phyloP scores from a whole-genome alignment of 2,113 vertebrate genomes.

The Macrotus californicus region DNA sequence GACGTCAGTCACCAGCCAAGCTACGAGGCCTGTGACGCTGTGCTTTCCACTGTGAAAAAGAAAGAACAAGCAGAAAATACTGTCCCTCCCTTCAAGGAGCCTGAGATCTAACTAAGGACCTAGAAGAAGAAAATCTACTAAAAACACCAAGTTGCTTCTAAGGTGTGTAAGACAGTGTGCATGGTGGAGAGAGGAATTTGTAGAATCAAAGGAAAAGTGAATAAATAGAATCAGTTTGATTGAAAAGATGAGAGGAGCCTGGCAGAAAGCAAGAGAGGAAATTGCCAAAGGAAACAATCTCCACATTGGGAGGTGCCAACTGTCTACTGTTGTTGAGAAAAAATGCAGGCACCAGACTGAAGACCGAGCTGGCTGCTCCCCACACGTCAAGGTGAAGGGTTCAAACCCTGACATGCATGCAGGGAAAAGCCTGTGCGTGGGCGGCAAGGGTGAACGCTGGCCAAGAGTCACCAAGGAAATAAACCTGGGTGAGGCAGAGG shows the following conservation, averaged over 20 bases:
- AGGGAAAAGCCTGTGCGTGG: no score
- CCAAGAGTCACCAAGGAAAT: neutral
- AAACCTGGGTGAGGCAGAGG: neutral
- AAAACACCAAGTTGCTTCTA: neutral
- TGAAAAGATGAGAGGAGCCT: neutral
- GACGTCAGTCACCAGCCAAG: neutral
- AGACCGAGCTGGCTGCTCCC: neutral
- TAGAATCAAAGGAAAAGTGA: neutral
- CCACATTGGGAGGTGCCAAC: neutral
- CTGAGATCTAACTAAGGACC: neutral
- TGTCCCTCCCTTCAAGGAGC: neutral
- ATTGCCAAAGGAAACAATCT: neutral
- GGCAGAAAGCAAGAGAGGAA: neutral
- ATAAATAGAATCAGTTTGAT: neutral
- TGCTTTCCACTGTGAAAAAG: neutral
- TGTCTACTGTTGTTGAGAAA: neutral
- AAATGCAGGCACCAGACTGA: neutral
- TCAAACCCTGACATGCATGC: accelerated
- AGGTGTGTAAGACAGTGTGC: neutral
- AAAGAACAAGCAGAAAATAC: neutral
- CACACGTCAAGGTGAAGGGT: accelerated
- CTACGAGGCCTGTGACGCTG: accelerated
- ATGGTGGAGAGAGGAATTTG: neutral
- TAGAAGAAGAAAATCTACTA: neutral
- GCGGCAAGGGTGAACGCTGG: neutral